Percentiles rank a stretch among this genome's conserved stretches.
phyloP scores from a whole-genome alignment of 2,113 vertebrate genomes.

The Oceanites oceanicus region DNA sequence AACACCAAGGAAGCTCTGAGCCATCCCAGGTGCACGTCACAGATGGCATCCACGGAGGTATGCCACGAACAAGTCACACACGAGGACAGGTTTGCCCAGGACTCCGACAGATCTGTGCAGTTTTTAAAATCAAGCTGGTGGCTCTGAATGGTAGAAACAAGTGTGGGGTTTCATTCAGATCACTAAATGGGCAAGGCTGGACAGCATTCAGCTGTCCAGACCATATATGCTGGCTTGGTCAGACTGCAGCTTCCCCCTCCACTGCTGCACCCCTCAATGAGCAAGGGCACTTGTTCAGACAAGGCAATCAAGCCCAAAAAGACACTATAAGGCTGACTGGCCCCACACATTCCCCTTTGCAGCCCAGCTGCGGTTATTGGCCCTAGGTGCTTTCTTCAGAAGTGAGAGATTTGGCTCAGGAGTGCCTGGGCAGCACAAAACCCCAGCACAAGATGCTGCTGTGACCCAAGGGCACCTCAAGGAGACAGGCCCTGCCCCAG shows the following conservation, averaged over 20 bases:
- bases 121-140: not conserved
- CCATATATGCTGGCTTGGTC: accelerated
- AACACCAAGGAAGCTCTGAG: not conserved
- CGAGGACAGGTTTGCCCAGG: not conserved
- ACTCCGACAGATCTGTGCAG: not conserved
- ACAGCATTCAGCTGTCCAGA: not conserved
- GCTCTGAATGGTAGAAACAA: not conserved
- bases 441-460: not conserved
- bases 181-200: not conserved
- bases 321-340: not conserved
- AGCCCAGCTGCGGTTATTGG: not conserved
- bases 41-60: accelerated
- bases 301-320: not conserved
- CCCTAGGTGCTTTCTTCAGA: not conserved
- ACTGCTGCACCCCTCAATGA: not conserved
- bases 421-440: not conserved
- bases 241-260: not conserved
- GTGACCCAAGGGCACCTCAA: not conserved
- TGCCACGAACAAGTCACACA: accelerated
- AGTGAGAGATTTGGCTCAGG: not conserved
- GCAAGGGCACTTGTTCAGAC: not conserved
- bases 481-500: not conserved
- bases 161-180: accelerated
- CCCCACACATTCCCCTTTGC: not conserved
- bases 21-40: not conserved